A percentile compares a stretch with the other conserved stretches of the same genome.
Evolutionary conservation across 1,140 invertebrate genomes (phyloP).

Genomic region (Nymphalis io): DNA sequence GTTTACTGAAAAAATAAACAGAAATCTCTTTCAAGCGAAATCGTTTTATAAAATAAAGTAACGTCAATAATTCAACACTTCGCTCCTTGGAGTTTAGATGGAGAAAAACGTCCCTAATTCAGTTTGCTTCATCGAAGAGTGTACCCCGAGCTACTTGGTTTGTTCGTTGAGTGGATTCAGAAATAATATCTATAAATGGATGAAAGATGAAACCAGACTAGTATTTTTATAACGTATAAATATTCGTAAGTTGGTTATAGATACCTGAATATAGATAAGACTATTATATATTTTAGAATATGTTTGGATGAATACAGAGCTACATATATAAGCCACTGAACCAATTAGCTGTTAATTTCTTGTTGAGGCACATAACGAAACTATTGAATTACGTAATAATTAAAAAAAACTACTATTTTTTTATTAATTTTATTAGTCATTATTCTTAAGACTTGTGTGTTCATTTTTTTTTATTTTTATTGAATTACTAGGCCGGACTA

Average conservation of each 20-base stretch:
- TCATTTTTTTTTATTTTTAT: too few relatives aligned
- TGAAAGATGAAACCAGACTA: slow-evolving; percentile 33
- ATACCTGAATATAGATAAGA: too few relatives aligned
- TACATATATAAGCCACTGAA: too few relatives aligned
- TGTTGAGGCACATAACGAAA: too few relatives aligned
- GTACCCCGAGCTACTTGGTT: slow-evolving; percentile 39
- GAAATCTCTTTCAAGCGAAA: slow-evolving; percentile 58
- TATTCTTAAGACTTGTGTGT: too few relatives aligned
- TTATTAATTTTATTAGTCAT: too few relatives aligned
- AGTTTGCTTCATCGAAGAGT: slow-evolving; percentile 57
- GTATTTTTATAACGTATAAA: neutral
- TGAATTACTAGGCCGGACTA: too few relatives aligned
- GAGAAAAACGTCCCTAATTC: slow-evolving; percentile 69
- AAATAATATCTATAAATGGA: slow-evolving; percentile 62
- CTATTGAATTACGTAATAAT: too few relatives aligned
- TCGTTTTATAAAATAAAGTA: slow-evolving; percentile 74
- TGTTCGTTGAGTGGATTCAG: slow-evolving; percentile 45
- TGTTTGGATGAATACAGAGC: too few relatives aligned
- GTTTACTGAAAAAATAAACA: slow-evolving; percentile 63
- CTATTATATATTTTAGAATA: too few relatives aligned
- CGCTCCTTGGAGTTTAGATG: slow-evolving; percentile 60
- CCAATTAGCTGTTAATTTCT: too few relatives aligned
- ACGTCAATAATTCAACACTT: slow-evolving; percentile 70
- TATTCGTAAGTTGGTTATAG: neutral
- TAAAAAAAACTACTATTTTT: too few relatives aligned